Base-by-base conservation (phyloP, 1,140 invertebrate species). In the Atta colombica region DNA sequence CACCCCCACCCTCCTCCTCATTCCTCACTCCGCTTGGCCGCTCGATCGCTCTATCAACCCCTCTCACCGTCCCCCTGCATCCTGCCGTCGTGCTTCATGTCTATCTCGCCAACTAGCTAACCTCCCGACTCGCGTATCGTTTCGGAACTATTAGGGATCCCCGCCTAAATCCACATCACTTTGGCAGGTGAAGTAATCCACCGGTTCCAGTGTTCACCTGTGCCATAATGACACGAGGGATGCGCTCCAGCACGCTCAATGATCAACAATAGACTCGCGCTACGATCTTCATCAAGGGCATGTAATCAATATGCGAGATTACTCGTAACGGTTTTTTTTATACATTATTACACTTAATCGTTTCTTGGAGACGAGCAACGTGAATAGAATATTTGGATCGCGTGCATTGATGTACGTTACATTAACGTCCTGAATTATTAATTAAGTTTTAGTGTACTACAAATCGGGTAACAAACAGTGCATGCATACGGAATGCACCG, bases 131-230 rank as follows among this genome's bases (percentile, higher is more conserved):
- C 88, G 89, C 90, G 87, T 89, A 91, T 87, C 87, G 92, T 89
- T 91, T 90, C 90, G 69, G 88, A 93, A 92, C 92, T 93, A 93
- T 93, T 93, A 93, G 91, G 88, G 80, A 90, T 63, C 86, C 90
- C 85, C 77, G 91, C 85, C 87, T 86, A 82, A 91, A 89, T 80
- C 88, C 87, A 85, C 89, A 87, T 88, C 89, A 72, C 85, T 91
- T 89, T 89, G 66, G 61, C 89, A 91, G 89, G 89, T 87, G 65
- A 88, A 81, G 58, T 89, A 89, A 91, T 91, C 90, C 90, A 68
- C 58, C 87, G 55, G 58, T 53, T 49, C 66, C 74, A 28, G 49
- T 31, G 88, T 77, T 89, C 90, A 91, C 90, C 90, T 91, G 90
- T 51, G 72, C 72, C 66, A 61, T 84, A 84, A 84, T 75, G 80